Base-by-base conservation (phyloP, 2,113 vertebrate genomes). In the Thamnaconus septentrionalis region DNA sequence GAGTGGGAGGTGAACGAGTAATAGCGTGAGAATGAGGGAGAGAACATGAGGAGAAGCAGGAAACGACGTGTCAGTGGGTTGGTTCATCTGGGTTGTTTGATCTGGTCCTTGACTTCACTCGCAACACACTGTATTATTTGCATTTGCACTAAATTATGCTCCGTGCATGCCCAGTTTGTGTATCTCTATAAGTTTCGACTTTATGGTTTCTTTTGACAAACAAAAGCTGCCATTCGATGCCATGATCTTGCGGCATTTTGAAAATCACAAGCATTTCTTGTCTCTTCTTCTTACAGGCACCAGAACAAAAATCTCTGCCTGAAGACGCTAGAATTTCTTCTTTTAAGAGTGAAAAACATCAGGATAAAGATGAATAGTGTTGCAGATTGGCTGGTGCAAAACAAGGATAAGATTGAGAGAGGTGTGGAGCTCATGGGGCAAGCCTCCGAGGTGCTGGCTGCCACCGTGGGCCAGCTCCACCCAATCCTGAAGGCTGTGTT, bases 401-500 rank as follows among this genome's bases (percentile, higher is more conserved):
- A 93, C 91, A 83, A 79, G 82, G 85, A 85, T 75, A 91, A 92
- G 81, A 87, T 93, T 3, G 91, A 93, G 79, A 92, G 91, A 76
- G 92, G 90, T 5, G 88, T 92, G 79, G 90, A 90, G 80, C 90
- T 93, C 76, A 91, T 93, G 82, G 90, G 91, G 7, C 88, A 92
- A 57, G 85, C 90, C 40, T 89, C 91, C 0, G 91, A 91, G 81
- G 84, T 93, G 64, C 84, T 93, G 1, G 92, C 92, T 1, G 68
- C 89, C 82, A 92, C 92, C 0, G 91, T 93, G 46, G 92, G 92
- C 65, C 90, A 92, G 83, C 80, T 93, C 0, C 91, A 93, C 73
- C 92, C 92, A 0, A 46, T 93, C 69, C 66, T 93, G 72, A 91
- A 93, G 75, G 91, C 92, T 0, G 88, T 92, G 54, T 93, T 93